phyloP scores from a whole-genome alignment of 2,113 vertebrate genomes.

The Siphamia tubifer region DNA sequence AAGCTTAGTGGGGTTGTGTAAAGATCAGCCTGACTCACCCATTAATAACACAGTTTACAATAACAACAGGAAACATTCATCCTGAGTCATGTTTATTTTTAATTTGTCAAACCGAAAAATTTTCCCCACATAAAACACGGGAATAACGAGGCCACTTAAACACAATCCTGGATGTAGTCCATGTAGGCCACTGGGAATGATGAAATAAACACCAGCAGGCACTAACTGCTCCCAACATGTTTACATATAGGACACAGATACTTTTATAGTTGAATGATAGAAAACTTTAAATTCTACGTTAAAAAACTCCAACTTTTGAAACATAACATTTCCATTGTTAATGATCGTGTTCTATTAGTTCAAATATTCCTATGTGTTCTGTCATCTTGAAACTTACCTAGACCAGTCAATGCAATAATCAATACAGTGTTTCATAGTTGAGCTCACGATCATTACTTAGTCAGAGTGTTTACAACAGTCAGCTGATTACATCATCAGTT shows the following conservation, averaged over 20 bases:
- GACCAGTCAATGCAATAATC: neutral
- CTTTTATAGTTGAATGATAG: neutral
- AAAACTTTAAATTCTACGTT: neutral
- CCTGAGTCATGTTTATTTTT: neutral
- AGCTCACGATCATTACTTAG: neutral
- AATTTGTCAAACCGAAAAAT: neutral
- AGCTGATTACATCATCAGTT: slow-evolving; percentile 3
- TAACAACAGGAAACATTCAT: neutral
- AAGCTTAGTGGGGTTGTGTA: neutral
- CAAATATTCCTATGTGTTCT: neutral
- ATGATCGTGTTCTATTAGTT: neutral
- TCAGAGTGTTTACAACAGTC: neutral
- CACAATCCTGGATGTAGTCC: neutral
- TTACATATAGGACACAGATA: neutral
- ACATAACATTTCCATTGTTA: neutral
- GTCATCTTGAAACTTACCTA: neutral
- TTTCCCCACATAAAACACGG: neutral
- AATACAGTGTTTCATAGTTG: neutral
- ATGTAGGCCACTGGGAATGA: neutral
- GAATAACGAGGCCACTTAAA: neutral
- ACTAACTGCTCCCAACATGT: neutral
- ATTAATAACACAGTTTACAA: neutral
- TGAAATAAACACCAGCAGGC: neutral
- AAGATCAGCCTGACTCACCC: slow-evolving; percentile 4
- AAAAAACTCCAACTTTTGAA: neutral